Evolutionary conservation across 2,113 vertebrate species (phyloP), one percentile per base, ranked within the genome.

Genomic region (Acinonyx jubatus): DNA sequence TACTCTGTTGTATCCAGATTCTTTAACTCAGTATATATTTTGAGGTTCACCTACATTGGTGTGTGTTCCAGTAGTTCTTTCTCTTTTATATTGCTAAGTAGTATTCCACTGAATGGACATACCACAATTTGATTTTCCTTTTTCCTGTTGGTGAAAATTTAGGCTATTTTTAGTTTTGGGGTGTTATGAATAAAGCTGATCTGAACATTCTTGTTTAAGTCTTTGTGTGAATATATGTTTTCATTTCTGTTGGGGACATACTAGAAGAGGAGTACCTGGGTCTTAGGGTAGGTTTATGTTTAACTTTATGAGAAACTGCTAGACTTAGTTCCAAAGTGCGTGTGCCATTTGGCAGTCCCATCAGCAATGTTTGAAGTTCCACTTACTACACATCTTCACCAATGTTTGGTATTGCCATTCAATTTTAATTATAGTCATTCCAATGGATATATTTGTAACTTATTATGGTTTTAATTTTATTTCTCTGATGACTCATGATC

Each of bases 101-200:
- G 52, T 76, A 55, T 41, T 90, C 61, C 82, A 31, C 52, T 92
- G 21, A 50, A 55, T 89, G 71, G 29, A n/a, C 12, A 29, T 52
- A 36, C 18, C 80, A 84, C 29, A 50, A 15, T 90, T 65, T 80
- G 25, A 69, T 52, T 80, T 80, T 81, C 41, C 25, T 57, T 92
- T 96, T 81, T 41, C 68, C 84, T 87, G 25, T 41, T 85, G 66
- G n/a, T 86, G 57, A 93, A 73, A 81, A 86, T 66, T 79, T 90
- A 57, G 4, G 14, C 63, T 74, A 50, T 69, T 87, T 93, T 63
- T 85, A 85, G 69, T 41, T 85, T 78, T 68, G 14, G 78, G 61
- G 27, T 81, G 18, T 36, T 83, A 68, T 31, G 63, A 76, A 57
- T 38, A 41, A n/a, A 41, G 25, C 79, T 85, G 71, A n/a, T 61